Conservation (phyloP, 1,140 invertebrate genomes). For the Drosophila arawakana region DNA sequence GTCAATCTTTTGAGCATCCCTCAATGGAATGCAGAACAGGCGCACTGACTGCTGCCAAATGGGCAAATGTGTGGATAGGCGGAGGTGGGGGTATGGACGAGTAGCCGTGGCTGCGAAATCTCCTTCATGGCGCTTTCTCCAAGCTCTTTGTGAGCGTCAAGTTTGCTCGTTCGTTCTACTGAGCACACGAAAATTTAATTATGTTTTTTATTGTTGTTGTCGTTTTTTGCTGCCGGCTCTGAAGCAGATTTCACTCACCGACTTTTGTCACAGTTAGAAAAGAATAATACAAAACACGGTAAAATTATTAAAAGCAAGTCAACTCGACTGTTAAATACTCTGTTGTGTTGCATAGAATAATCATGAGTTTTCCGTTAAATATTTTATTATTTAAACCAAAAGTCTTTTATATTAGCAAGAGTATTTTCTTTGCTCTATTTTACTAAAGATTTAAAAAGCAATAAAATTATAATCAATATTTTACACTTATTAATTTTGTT, state of each 20-base stretch:
- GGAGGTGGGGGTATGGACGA: background rate
- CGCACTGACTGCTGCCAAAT: background rate
- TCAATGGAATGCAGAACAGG: constrained; percentile 17
- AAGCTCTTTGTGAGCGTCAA: constrained; percentile 43
- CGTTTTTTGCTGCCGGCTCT: constrained; percentile 10
- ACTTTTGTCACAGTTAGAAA: constrained; percentile 58
- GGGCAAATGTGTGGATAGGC: background rate
- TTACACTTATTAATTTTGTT: too few relatives aligned
- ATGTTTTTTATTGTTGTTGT: constrained; percentile 46
- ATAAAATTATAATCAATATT: too few relatives aligned
- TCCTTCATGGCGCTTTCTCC: background rate
- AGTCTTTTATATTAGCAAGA: too few relatives aligned
- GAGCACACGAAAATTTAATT: constrained; percentile 72
- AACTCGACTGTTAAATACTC: background rate
- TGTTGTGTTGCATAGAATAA: background rate
- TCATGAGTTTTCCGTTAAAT: too few relatives aligned
- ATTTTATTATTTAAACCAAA: too few relatives aligned
- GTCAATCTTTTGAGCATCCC: constrained; percentile 63
- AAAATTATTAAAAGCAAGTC: background rate
- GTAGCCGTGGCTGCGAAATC: background rate
- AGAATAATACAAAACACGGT: constrained; percentile 29
- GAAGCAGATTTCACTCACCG: constrained; percentile 43
- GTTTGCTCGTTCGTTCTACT: constrained; percentile 62
- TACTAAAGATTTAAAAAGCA: too few relatives aligned
- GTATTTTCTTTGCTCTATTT: too few relatives aligned